Conservation (phyloP, 2,113 vertebrate species). For the Pomatorhinus ruficollis region DNA sequence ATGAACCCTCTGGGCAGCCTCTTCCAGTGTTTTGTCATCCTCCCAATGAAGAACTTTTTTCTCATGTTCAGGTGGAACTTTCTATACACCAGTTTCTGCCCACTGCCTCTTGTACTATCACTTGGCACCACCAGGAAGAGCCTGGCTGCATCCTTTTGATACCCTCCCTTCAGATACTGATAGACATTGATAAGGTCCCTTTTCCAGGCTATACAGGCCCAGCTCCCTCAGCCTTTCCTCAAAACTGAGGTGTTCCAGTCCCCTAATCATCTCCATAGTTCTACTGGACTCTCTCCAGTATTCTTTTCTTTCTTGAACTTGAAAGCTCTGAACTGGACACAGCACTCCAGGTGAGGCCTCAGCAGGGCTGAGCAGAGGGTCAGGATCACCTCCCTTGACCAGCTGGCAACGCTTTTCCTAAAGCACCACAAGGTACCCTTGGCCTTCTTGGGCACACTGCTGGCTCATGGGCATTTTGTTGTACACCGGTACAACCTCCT, state of each 20-base stretch:
- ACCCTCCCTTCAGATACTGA: neutral
- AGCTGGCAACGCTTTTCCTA: neutral
- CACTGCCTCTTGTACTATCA: neutral
- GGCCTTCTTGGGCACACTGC: neutral
- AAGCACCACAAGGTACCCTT: neutral
- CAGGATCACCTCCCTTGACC: neutral
- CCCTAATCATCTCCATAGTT: neutral
- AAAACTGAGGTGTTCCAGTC: neutral
- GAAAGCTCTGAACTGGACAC: neutral
- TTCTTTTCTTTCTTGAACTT: neutral
- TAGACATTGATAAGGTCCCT: neutral
- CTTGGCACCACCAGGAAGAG: neutral
- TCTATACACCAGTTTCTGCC: neutral
- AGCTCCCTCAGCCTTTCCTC: neutral
- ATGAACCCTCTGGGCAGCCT: neutral
- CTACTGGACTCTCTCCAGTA: neutral
- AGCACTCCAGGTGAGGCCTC: neutral
- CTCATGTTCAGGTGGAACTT: neutral
- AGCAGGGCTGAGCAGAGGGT: neutral
- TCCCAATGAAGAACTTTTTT: neutral
- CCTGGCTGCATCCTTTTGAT: neutral
- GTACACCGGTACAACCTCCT: neutral
- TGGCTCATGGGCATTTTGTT: neutral
- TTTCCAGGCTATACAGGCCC: neutral
- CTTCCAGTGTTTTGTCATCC: neutral